Conservation (phyloP, 2,113 vertebrate genomes). For the Oplegnathus fasciatus region DNA sequence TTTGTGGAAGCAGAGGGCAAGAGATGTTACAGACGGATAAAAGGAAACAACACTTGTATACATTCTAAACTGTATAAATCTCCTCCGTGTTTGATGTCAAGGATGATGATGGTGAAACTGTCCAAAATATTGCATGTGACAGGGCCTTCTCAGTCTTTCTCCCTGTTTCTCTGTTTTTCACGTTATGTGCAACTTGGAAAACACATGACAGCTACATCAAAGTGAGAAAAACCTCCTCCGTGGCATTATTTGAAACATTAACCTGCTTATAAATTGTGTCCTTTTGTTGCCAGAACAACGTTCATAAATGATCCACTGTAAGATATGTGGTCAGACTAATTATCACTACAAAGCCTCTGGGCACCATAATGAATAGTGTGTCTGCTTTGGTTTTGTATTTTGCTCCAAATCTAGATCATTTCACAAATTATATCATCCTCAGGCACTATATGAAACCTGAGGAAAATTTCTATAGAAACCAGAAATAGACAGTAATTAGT, state of each 20-base stretch:
- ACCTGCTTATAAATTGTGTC: constrained; percentile 45
- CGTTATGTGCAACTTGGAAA: background rate
- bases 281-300: constrained; percentile 48
- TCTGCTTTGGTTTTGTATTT: constrained; percentile 47
- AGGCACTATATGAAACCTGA: constrained; percentile 31
- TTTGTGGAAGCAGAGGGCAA: constrained; percentile 53
- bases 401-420: constrained; percentile 43
- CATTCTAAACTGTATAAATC: constrained; percentile 64
- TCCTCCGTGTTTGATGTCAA: constrained; percentile 48
- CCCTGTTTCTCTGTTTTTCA: constrained; percentile 12
- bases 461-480: constrained; percentile 5
- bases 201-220: constrained; percentile 56
- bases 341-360: too few species aligned
- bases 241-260: constrained; percentile 46
- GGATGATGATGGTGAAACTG: constrained; percentile 30
- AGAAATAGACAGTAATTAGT: background rate
- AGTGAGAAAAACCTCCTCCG: constrained; percentile 25
- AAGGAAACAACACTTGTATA: constrained; percentile 70
- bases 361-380: constrained; percentile 39
- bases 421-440: constrained; percentile 54
- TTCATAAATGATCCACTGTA: constrained; percentile 63
- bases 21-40: constrained; percentile 66
- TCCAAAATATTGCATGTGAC: constrained; percentile 33
- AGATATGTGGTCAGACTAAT: constrained; percentile 43
- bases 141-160: background rate